Evolutionary conservation across 2,888 invertebrate genomes (phyloP), one percentile per base, ranked within the genome.

Genomic region (Phaedon cochleariae): DNA sequence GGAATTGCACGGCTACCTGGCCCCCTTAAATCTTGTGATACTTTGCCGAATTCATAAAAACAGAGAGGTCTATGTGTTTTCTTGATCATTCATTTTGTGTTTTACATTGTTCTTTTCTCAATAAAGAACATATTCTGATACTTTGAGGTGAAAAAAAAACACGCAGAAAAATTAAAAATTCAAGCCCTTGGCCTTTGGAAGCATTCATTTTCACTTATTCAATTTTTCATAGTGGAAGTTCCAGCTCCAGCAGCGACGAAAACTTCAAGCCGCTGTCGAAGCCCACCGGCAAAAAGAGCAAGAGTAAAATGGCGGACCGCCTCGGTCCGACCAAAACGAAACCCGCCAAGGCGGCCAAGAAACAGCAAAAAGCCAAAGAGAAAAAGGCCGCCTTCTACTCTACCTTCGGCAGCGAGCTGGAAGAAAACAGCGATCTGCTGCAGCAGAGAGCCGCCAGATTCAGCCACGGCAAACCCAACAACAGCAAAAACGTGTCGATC

Each of bases 381-480:
- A 90, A 90, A 76, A 86, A 86, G 77, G 85, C 87, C 76, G 85
- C 87, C 74, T 90, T 90, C 80, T 90, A 90, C 82, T 88, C 90
- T 64, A 87, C 88, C 68, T 91, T 92, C 82, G 87, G 87, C 72
- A 80, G 81, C 17, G 84, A 85, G 51, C 86, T 90, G 73, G 90
- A 90, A 79, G 92, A 90, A 74, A 92, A 92, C 84, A 89, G 90
- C 72, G 93, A 92, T 79, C 88, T 92, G 76, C 86, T 96, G 74
- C 92, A 93, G 81, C 95, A 95, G 81, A 89, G 97, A 75, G 97
- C 97, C 55, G 96, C 95, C 65, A 87, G 97, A 76, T 97, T 97
- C 86, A 89, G 87, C 76, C 87, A 85, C 71, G 60, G 77, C 83
- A 69, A 68, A 64, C 26, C 53, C 12, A 52, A 45, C 15, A 18